Conservation (phyloP, 1,140 invertebrate genomes). For the Drosophila repletoides region DNA sequence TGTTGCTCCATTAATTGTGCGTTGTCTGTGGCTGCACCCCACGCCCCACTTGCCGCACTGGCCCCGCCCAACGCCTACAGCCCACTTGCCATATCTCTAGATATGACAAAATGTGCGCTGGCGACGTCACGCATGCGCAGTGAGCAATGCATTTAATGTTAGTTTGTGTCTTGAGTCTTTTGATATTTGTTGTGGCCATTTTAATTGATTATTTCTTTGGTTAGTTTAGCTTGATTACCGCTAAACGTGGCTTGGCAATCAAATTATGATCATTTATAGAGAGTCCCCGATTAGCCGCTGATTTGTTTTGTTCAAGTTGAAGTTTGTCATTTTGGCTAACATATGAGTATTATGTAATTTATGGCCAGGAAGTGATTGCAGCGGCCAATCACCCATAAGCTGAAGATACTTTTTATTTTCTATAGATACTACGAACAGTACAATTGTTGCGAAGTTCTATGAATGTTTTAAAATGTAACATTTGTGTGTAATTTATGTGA, state of each 20-base stretch:
- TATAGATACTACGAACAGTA: not conserved
- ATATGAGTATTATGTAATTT: slow-evolving; percentile 28
- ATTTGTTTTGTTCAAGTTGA: slow-evolving; percentile 66
- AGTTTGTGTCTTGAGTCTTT: slow-evolving; percentile 6
- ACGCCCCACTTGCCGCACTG: slow-evolving; percentile 2
- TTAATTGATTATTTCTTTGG: slow-evolving; percentile 54
- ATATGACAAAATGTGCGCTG: slow-evolving; percentile 43
- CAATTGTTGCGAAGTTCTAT: slow-evolving; percentile 6
- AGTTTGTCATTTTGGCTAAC: slow-evolving; percentile 51
- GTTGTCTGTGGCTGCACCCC: not conserved
- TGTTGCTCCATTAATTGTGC: too few relatives aligned
- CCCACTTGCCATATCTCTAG: too few relatives aligned
- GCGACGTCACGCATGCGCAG: slow-evolving; percentile 56
- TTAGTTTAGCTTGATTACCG: slow-evolving; percentile 48
- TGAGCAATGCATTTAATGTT: slow-evolving; percentile 40
- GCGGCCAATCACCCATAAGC: slow-evolving; percentile 23
- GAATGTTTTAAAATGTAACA: not conserved
- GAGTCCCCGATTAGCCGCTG: slow-evolving; percentile 37
- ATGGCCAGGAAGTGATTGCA: slow-evolving; percentile 42
- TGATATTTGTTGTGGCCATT: slow-evolving; percentile 14
- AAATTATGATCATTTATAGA: slow-evolving; percentile 47
- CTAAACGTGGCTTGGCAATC: slow-evolving; percentile 48
- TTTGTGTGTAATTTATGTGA: slow-evolving; percentile 28
- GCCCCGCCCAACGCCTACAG: not conserved
- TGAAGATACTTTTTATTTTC: not conserved